These are phyloP conservation scores for Tipula lateralis DNA, from an alignment of 2,888 invertebrate species.

Conservation along the genomic window DNA sequence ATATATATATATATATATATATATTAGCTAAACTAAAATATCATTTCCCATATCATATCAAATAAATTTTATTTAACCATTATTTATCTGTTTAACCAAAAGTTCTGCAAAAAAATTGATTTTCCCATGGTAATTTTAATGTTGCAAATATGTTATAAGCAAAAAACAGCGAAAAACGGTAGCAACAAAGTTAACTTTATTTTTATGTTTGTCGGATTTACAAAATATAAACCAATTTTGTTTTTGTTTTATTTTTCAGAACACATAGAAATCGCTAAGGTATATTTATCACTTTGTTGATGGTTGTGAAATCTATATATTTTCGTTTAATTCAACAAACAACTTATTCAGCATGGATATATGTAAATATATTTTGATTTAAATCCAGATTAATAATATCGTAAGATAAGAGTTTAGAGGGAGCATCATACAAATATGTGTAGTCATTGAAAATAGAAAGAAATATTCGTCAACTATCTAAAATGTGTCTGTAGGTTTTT, in stretches of 20 bases:
- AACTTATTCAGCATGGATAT: background rate
- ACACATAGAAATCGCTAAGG: background rate
- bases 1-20: too few species aligned
- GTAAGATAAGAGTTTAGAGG: background rate
- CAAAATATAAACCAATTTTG: background rate
- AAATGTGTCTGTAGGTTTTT: background rate
- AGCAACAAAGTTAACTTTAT: background rate
- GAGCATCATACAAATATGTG: background rate
- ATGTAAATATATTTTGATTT: background rate
- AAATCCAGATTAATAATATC: background rate
- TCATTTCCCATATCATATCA: background rate
- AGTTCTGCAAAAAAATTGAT: background rate
- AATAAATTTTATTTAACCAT: background rate
- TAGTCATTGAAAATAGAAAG: background rate
- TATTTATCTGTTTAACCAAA: background rate
- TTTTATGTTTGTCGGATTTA: background rate
- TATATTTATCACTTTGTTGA: constrained; percentile 2
- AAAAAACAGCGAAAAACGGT: background rate
- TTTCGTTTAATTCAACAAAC: background rate
- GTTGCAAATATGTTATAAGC: background rate
- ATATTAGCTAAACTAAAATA: background rate
- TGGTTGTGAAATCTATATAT: background rate
- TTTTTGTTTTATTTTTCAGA: background rate
- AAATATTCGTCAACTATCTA: background rate
- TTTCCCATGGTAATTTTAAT: background rate